These are phyloP conservation scores for Dendrocopos noguchii DNA, from an alignment of 2,113 vertebrate species.

Conservation along the genomic window DNA sequence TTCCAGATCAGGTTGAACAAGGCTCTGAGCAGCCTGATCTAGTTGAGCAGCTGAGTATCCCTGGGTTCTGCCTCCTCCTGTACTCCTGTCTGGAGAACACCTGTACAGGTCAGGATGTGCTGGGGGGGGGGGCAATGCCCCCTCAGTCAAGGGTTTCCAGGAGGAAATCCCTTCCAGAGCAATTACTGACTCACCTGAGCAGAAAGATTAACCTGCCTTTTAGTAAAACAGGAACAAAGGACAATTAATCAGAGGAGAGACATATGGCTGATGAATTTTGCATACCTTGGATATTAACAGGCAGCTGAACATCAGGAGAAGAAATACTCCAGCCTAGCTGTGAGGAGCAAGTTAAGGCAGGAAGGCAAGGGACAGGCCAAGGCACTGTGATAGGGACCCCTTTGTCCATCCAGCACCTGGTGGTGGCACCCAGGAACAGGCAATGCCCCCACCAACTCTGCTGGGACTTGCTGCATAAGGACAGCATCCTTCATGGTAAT, in stretches of 20 bases:
- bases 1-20: not conserved
- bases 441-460: not conserved
- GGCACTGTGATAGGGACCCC: accelerated
- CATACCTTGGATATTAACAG: not conserved
- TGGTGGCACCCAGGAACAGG: not conserved
- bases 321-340: not conserved
- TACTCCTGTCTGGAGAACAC: no score
- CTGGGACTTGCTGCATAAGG: not conserved
- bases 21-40: not conserved
- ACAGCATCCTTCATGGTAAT: not conserved
- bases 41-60: not conserved
- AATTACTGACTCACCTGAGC: not conserved
- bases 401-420: not conserved
- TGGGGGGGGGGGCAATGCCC: not conserved
- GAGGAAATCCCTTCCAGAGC: not conserved
- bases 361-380: not conserved
- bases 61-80: no score
- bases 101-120: accelerated
- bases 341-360: not conserved
- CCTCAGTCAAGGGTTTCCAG: not conserved
- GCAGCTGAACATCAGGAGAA: not conserved
- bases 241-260: not conserved
- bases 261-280: not conserved
- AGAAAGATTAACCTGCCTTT: not conserved
- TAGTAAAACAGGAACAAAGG: not conserved